Evolutionary conservation across 2,888 invertebrate genomes (phyloP), one percentile per base, ranked within the genome.

Genomic region (Ephialtes manifestator): DNA sequence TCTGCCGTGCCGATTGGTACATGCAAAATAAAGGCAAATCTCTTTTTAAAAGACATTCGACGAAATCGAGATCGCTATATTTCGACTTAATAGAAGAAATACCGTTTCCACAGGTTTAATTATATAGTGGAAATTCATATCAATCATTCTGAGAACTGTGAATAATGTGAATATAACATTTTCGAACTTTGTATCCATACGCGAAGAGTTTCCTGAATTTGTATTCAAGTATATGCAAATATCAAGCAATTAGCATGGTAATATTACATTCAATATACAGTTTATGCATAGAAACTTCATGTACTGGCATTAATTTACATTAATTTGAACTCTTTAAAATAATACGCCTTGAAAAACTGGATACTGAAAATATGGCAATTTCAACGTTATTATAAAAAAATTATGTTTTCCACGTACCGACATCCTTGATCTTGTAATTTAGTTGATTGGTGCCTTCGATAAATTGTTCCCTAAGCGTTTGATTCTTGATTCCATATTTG

Each of bases 401-500:
- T 28, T 60, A 15, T 24, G 43, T 58, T n/a, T 35, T 24, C 10
- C 18, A 74, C 90, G 90, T 89, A 95, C 95, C 95, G 70, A 98
- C 95, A 92, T 98, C 97, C 88, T 96, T 96, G 85, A 98, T 96
- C 90, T 96, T 96, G 91, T 97, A 97, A 5, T 96, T 96, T 67
- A 95, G 96, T 71, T 96, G 95, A 92, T 97, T 96, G 1, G 96
- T 95, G 87, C 96, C 96, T 84, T 96, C 95, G 43, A 97, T 95
- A 88, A 96, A 95, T 85, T 97, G 96, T 93, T 97, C 97, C 86
- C 96, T 96, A 10, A 97, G 94, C 3, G 96, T 95, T 90, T 97
- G 97, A 94, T 98, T 98, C 94, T 97, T 97, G 31, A 98, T 97
- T 31, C 98, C 98, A 94, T 97, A 99, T 92, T 97, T 96, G 35